Conservation (phyloP, 2,113 vertebrate species). For the Danionella cerebrum region DNA sequence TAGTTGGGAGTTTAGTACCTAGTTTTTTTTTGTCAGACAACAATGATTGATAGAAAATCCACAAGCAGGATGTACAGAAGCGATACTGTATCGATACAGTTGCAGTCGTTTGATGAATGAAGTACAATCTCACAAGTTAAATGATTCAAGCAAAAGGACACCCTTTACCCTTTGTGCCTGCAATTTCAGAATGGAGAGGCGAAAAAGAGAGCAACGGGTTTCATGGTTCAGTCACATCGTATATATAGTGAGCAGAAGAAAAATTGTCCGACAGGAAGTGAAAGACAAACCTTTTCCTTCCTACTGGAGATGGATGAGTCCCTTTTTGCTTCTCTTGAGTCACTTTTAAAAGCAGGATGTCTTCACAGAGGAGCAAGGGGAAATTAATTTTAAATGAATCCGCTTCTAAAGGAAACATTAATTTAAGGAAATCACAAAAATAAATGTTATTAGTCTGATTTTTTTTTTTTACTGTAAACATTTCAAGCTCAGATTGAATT, state of each 20-base stretch:
- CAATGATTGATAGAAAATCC: background rate
- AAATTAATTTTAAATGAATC: no score
- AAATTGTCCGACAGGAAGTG: background rate
- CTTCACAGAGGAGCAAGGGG: background rate
- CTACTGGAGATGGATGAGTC: background rate
- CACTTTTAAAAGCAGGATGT: background rate
- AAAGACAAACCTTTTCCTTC: background rate
- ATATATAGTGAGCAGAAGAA: background rate
- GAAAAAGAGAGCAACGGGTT: background rate
- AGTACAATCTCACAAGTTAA: conserved; percentile 1
- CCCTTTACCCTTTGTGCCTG: background rate
- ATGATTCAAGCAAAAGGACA: background rate
- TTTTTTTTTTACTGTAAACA: no score
- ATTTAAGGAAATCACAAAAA: no score
- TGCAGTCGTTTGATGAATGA: conserved; percentile 30
- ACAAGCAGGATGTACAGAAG: no score
- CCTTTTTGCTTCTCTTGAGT: background rate
- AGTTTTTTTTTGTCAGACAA: no score
- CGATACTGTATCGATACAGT: conserved; percentile 14
- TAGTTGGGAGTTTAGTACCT: no score
- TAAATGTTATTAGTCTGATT: no score
- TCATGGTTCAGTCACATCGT: background rate
- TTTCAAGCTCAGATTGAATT: no score
- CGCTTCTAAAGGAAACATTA: no score
- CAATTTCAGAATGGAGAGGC: background rate